Evolutionary conservation across 2,888 invertebrate species (phyloP).

Genomic region (Dyspetes luteomarginatus): DNA sequence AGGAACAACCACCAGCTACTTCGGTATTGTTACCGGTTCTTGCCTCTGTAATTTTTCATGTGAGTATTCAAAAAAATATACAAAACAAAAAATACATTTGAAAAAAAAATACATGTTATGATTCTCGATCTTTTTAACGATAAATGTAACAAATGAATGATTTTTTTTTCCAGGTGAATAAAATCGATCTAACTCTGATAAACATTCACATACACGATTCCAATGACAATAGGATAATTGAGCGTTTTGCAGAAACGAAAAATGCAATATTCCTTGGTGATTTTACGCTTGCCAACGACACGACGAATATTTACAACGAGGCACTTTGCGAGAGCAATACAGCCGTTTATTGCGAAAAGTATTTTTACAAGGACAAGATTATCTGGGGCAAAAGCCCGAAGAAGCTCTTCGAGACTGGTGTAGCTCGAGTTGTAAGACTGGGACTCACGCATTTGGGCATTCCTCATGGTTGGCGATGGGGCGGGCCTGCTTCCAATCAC

Average conservation of each 20-base stretch:
- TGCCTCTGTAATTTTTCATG: constrained; percentile 70
- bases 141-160: background rate
- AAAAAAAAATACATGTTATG: background rate
- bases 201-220: constrained; percentile 69
- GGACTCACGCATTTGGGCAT: constrained; percentile 91
- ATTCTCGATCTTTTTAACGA: background rate
- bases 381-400: constrained; percentile 69
- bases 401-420: constrained; percentile 83
- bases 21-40: constrained; percentile 68
- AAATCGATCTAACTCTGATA: constrained; percentile 69
- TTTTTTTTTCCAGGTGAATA: constrained; percentile 67
- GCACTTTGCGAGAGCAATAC: constrained; percentile 66
- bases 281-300: constrained; percentile 69
- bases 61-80: too few species aligned
- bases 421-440: constrained; percentile 87
- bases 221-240: constrained; percentile 67
- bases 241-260: constrained; percentile 66
- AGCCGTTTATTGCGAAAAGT: constrained; percentile 64
- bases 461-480: constrained; percentile 93
- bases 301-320: constrained; percentile 58
- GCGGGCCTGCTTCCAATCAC: constrained; percentile 90
- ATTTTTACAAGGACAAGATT: constrained; percentile 69
- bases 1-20: constrained; percentile 69
- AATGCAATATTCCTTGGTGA: constrained; percentile 74
- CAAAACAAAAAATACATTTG: too few species aligned